These are phyloP conservation scores for Caerostris extrusa DNA, from an alignment of 1,140 invertebrate species.

Conservation along the genomic window DNA sequence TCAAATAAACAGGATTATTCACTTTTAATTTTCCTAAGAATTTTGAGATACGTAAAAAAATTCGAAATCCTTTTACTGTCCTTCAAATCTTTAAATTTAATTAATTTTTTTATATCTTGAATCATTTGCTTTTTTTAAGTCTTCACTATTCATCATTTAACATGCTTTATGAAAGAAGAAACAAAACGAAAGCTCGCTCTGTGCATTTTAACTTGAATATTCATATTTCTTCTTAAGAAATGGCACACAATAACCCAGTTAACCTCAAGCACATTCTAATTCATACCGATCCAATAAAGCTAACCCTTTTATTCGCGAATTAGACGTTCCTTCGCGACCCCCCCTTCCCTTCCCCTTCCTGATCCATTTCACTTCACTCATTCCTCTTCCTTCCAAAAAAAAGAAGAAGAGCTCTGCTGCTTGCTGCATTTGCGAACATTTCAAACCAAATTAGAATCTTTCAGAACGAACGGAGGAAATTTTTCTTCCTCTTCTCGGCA, in stretches of 20 bases:
- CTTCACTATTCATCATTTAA: too few relatives aligned
- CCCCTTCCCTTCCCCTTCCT: neutral
- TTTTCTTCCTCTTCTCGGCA: neutral
- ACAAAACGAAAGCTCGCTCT: too few relatives aligned
- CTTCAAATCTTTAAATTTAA: too few relatives aligned
- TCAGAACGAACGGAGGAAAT: neutral
- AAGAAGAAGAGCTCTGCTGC: neutral
- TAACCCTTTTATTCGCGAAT: neutral
- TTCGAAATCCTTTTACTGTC: too few relatives aligned
- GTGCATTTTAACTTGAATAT: too few relatives aligned
- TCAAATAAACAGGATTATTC: too few relatives aligned
- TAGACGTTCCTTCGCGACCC: neutral
- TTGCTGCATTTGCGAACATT: neutral
- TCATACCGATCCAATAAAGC: conserved; percentile 20
- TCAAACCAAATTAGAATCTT: conserved; percentile 51
- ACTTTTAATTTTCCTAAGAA: too few relatives aligned
- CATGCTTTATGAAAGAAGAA: too few relatives aligned
- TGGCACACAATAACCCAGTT: neutral
- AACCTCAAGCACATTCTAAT: neutral
- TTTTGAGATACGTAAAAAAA: too few relatives aligned
- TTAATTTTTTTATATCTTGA: too few relatives aligned
- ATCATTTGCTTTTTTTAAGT: too few relatives aligned
- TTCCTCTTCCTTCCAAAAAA: neutral
- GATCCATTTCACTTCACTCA: neutral
- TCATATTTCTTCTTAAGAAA: neutral